Evolutionary conservation across 2,113 vertebrate species (phyloP), one percentile per base, ranked within the genome.

Genomic region (Daubentonia madagascariensis): DNA sequence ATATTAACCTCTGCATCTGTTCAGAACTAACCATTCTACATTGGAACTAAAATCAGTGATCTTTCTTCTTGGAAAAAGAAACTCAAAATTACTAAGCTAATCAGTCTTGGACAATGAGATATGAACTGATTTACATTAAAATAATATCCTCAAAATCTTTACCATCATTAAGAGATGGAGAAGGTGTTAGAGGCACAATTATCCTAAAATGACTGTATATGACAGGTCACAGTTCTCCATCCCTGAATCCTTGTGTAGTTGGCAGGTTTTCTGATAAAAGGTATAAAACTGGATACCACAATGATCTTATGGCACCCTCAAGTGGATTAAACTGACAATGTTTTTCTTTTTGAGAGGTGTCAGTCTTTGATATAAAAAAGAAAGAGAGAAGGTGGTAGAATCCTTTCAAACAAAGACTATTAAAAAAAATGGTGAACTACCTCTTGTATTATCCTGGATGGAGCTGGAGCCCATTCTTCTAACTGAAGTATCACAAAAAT

Each of bases 241-340:
- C 4, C 23, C 35, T 37, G 32, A 93, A 68, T 90, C 52, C 50
- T 85, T 43, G 5, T 86, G 95, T 80, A 90, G 72, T 92, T 81
- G 40, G 20, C 61, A 79, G 45, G 59, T 25, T 85, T 94, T 88
- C 72, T 93, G 37, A 35, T n/a, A 81, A 96, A 91, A 23, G 32
- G 54, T 17, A 28, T 35, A 37, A 32, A 93, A 43, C 84, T 32
- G 87, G 68, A 78, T 93, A 81, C 14, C 30, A 95, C 40, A 85
- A 85, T 96, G 91, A 97, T 98, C 97, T 95, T 96, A 92, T 18
- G 95, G 96, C 97, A 93, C 98, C 98, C 97, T 98, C 98, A 96
- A 92, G 97, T 98, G 98, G 98, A 93, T 70, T 76, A 85, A 20
- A 81, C 37, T 78, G 72, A 86, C 68, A 86, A 28, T 87, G 63